These are phyloP conservation scores for Nomia melanderi DNA, from an alignment of 1,140 invertebrate species.

Conservation along the genomic window DNA sequence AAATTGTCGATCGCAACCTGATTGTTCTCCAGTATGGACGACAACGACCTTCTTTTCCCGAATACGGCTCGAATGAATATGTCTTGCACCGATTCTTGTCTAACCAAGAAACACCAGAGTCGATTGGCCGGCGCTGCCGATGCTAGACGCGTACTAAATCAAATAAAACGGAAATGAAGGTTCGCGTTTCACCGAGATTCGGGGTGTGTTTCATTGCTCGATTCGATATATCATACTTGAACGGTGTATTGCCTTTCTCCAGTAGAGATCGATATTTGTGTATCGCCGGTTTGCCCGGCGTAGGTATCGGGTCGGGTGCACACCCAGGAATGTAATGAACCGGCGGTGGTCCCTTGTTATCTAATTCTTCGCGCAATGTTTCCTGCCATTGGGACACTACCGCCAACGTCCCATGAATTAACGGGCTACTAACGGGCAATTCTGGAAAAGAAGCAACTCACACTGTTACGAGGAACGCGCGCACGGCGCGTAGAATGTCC, in stretches of 20 bases:
- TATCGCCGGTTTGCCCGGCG: slow-evolving; percentile 92
- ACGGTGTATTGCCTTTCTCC: slow-evolving; percentile 97
- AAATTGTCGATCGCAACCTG: slow-evolving; percentile 73
- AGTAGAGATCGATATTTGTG: slow-evolving; percentile 96
- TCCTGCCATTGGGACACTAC: slow-evolving; percentile 94
- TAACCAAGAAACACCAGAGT: slow-evolving; percentile 96
- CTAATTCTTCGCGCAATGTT: slow-evolving; percentile 88
- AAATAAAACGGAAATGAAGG: slow-evolving; percentile 29
- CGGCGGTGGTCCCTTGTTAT: slow-evolving; percentile 87
- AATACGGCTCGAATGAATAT: slow-evolving; percentile 98
- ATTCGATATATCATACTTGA: slow-evolving; percentile 83
- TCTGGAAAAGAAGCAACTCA: slow-evolving; percentile 82
- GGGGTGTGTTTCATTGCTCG: too few species aligned
- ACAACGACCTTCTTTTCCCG: slow-evolving; percentile 85
- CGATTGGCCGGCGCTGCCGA: slow-evolving; percentile 91
- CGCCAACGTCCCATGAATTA: slow-evolving; percentile 93
- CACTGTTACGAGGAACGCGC: too few species aligned
- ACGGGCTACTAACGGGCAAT: slow-evolving; percentile 95
- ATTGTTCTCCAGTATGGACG: slow-evolving; percentile 78
- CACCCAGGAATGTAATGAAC: slow-evolving; percentile 92
- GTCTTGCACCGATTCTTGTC: slow-evolving; percentile 96
- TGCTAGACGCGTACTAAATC: slow-evolving; percentile 85
- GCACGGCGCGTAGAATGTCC: background rate
- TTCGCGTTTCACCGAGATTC: background rate
- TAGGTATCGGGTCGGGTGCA: slow-evolving; percentile 77